Conservation (phyloP, 2,797 vertebrate species). For the Clarias fuscus region DNA sequence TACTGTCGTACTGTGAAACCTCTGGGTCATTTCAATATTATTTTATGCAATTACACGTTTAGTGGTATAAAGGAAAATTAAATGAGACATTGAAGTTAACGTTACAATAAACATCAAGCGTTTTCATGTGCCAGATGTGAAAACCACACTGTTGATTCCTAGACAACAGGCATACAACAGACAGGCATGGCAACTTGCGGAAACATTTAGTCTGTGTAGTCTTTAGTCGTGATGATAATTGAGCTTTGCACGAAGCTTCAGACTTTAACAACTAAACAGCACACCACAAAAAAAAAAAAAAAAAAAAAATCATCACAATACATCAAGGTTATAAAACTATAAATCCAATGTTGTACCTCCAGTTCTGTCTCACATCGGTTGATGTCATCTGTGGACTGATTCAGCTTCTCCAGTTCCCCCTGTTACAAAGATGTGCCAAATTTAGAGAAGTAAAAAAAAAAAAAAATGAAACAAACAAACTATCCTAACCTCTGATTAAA, state of each 20-base stretch:
- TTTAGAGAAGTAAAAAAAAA: neutral
- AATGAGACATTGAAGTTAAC: neutral
- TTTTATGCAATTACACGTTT: neutral
- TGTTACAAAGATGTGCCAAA: conserved; percentile 58
- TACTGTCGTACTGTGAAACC: neutral
- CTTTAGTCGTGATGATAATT: too few species aligned
- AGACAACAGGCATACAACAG: neutral
- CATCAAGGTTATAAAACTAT: neutral
- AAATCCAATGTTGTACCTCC: conserved; percentile 78
- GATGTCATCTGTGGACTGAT: conserved; percentile 94
- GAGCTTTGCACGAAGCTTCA: neutral
- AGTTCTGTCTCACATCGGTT: conserved; percentile 93
- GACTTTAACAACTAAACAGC: neutral
- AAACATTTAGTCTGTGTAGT: neutral
- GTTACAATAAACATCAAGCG: neutral
- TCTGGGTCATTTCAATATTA: neutral
- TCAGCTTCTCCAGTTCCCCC: conserved; percentile 96
- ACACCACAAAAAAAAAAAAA: too few species aligned
- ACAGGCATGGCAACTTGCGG: neutral
- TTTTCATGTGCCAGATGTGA: neutral
- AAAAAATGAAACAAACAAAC: neutral
- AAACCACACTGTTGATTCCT: neutral
- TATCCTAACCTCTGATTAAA: neutral
- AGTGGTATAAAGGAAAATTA: neutral
- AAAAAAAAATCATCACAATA: neutral